phyloP scores from a whole-genome alignment of 1,140 invertebrate species.

The Acromyrmex echinatior region DNA sequence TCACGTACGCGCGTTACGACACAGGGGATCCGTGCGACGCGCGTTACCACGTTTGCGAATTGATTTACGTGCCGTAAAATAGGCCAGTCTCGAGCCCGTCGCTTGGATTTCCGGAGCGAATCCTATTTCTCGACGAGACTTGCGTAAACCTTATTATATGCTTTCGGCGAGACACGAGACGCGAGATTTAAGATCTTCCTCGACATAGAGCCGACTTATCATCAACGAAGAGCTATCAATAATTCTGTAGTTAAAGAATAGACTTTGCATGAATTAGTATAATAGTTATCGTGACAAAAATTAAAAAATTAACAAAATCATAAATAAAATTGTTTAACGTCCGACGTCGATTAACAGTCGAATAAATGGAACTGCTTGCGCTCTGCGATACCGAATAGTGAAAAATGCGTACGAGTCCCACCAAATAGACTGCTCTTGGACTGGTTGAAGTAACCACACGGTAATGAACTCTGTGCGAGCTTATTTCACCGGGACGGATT shows the following conservation, averaged over 20 bases:
- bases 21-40: too few species aligned
- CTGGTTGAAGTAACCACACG: constrained; percentile 31
- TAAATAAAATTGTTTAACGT: neutral
- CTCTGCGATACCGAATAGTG: neutral
- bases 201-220: neutral
- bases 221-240: neutral
- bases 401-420: constrained; percentile 24
- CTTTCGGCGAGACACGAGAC: neutral
- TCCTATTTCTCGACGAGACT: constrained; percentile 9
- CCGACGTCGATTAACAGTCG: neutral
- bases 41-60: constrained; percentile 29
- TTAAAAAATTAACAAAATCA: neutral
- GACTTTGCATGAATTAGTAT: neutral
- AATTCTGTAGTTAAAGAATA: neutral
- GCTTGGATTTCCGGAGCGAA: neutral
- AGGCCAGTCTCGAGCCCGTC: neutral
- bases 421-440: neutral
- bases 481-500: constrained; percentile 58
- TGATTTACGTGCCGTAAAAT: constrained; percentile 34
- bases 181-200: constrained; percentile 6
- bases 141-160: neutral
- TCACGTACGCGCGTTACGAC: neutral
- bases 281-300: neutral
- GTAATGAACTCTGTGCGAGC: constrained; percentile 54
- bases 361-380: neutral